Conservation (phyloP, 53 echinoderm and acorn worm species). For the Paelopatides confundens region DNA sequence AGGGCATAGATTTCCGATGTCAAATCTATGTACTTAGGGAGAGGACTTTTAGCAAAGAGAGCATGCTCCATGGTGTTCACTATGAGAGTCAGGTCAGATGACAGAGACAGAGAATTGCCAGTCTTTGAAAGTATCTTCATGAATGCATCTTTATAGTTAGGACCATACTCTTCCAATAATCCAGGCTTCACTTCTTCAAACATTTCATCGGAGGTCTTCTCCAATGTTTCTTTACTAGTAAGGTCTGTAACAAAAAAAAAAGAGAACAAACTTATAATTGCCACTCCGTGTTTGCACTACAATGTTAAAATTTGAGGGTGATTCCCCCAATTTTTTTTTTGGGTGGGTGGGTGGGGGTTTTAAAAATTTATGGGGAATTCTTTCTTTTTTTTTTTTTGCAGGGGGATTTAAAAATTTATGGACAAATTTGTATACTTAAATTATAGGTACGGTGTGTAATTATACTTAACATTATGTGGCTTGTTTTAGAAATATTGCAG, state of each 20-base stretch:
- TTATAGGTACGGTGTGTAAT: no score
- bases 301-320: no score
- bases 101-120: not conserved
- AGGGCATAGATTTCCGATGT: slow-evolving; percentile 17
- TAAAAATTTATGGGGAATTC: no score
- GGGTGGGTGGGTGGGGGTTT: no score
- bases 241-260: not conserved
- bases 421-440: no score
- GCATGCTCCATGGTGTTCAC: slow-evolving; percentile 76
- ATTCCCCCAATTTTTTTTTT: no score
- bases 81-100: not conserved
- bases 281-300: no score
- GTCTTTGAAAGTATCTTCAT: not conserved
- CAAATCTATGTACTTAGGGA: slow-evolving; percentile 70
- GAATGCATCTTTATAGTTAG: not conserved
- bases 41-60: slow-evolving; percentile 83
- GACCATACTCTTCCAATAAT: slow-evolving; percentile 12
- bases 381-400: no score
- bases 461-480: no score
- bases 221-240: not conserved
- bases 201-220: not conserved
- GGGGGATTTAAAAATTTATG: no score
- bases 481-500: no score
- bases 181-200: not conserved
- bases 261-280: no score